Base-by-base conservation (phyloP, 2,113 vertebrate species). In the Gambusia affinis region DNA sequence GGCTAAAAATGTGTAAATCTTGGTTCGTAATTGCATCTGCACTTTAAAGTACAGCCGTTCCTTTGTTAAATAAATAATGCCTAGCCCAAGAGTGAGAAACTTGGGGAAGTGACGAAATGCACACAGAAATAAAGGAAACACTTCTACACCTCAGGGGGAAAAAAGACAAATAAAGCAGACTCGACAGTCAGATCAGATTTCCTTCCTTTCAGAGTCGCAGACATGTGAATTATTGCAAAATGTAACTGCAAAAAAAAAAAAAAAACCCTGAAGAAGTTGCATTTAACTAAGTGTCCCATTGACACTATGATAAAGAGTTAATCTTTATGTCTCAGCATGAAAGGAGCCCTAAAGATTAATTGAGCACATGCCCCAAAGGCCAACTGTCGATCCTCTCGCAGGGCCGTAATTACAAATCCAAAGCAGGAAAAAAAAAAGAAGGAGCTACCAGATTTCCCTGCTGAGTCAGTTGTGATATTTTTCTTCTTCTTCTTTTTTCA, bases 391-490 rank as follows among this genome's bases (percentile, higher is more conserved):
- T 77, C 64, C 0, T 27, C 14, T 11, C 19, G 10, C 15, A 60
- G 79, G 28, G 69, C 62, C 66, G 51, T 39, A 75, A 28, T 65
- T 80, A 64, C 76, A 72, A 57, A 72, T 70, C 64, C 60, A 69
- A 75, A 79, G 71, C 61, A n/a, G 72, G 71, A 4, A 79, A 47
- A 44, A 64, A 69, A 80, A 42, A 44, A 57, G 81, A 75, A 74
- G 14, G 70, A 80, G 66, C 10, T 2, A 64, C 68, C 81, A 89
- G 80, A 87, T 19, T 72, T 81, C 33, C 81, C 83, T 77, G 76
- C 90, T 88, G 83, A 57, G 83, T 57, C 82, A 86, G 83, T 79
- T 72, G 82, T 86, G 87, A 82, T 85, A 82, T 85, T 80, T 42
- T 42, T 47, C 0, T 4, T 31, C 4, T 1, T 33, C 4, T 47